Base-by-base conservation (phyloP, 2,888 invertebrate genomes). In the Ectemnius lituratus region DNA sequence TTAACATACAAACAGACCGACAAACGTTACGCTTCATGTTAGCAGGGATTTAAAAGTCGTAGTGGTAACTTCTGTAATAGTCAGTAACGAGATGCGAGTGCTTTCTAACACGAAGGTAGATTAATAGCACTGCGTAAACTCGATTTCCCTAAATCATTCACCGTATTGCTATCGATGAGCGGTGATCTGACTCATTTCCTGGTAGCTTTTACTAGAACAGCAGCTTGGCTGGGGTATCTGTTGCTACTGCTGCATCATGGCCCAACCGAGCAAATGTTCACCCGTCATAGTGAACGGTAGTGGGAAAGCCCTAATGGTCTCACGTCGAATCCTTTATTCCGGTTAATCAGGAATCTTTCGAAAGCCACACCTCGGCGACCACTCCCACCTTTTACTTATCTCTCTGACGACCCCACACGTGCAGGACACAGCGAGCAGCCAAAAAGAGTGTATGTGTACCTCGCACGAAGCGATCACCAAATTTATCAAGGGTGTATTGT, bases 311-410 rank as follows among this genome's bases (percentile, higher is more conserved):
- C 60, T 76, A 78, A 78, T 73, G 64, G 69, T 27, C 52, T 69
- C 68, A 60, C 64, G 56, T 63, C 58, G 67, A 75, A 75, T 67
- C 67, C 62, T 62, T 69, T 68, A 69, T 70, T 62, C 62, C 65
- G 63, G 78, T 77, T 80, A 82, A 82, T 82, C 74, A 68, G 61
- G 74, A 80, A 78, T 78, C 78, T 75, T 81, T 82, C 58, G 65
- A 73, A 73, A 69, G 73, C 76, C 79, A 20, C 81, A 60, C 81
- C 80, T 75, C 70, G 62, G 16, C 52, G 72, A 70, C 74, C 78
- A 69, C 79, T 65, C 80, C 78, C 59, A 76, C 45, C 63, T 73
- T 68, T 73, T 64, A 60, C 76, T 75, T 73, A 67, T 75, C 70
- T 69, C 59, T 23, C 20, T n/a, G 18, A 49, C 45, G 14, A 52